A percentile compares a stretch with the other conserved stretches of the same genome.
phyloP scores from a whole-genome alignment of 1,140 invertebrate species.

The Eubasilissa regina region DNA sequence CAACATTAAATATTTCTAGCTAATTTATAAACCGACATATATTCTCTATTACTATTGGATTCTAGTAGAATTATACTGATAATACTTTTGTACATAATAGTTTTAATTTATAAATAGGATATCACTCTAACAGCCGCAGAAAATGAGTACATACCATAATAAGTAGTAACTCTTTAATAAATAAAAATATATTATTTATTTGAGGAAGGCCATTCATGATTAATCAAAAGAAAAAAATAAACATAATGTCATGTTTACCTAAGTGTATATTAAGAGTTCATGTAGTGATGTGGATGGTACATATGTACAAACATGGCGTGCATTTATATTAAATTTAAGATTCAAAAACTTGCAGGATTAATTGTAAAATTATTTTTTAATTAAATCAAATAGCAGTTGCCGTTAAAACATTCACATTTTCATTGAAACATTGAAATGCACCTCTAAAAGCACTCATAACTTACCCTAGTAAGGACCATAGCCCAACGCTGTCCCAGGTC shows the following conservation, averaged over 20 bases:
- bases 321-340: conserved; percentile 36
- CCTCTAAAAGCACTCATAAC: conserved; percentile 58
- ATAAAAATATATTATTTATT: conserved; percentile 1
- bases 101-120: too few species aligned
- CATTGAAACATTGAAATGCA: conserved; percentile 54
- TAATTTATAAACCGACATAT: too few species aligned
- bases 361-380: conserved; percentile 26
- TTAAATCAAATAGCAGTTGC: conserved; percentile 31
- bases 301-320: conserved; percentile 45
- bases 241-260: background rate
- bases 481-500: conserved; percentile 61
- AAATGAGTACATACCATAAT: too few species aligned
- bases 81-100: too few species aligned
- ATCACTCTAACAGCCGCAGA: too few species aligned
- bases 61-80: too few species aligned
- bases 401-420: conserved; percentile 55
- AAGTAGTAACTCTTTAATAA: too few species aligned
- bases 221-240: conserved; percentile 3
- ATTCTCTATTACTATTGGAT: too few species aligned
- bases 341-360: conserved; percentile 30
- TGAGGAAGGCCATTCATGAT: background rate
- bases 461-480: conserved; percentile 60
- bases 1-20: too few species aligned
- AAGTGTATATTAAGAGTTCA: background rate
- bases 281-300: conserved; percentile 21